Conservation (phyloP, 2,888 invertebrate genomes). For the Pollenia griseotomentosa region DNA sequence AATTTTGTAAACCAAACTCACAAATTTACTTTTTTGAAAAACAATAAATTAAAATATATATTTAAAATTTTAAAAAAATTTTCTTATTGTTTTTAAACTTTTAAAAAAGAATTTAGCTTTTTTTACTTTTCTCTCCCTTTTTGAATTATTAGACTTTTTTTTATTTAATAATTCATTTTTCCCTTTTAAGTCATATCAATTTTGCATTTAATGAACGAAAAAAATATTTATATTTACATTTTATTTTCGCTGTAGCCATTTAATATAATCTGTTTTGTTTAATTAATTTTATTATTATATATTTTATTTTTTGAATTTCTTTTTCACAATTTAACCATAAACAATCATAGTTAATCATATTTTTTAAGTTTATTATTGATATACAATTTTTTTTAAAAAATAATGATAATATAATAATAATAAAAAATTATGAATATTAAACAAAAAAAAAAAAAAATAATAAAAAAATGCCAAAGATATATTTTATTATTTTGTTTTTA, state of each 20-base stretch:
- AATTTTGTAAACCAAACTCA: conserved; percentile 61
- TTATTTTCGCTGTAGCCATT: conserved; percentile 55
- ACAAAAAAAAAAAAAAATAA: conserved; percentile 51
- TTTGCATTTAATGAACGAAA: conserved; percentile 66
- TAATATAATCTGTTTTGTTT: conserved; percentile 56
- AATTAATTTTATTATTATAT: conserved; percentile 26
- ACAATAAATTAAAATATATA: conserved; percentile 22
- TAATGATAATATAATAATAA: conserved; percentile 59
- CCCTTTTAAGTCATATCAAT: conserved; percentile 66
- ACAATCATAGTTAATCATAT: conserved; percentile 73
- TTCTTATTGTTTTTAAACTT: conserved; percentile 3
- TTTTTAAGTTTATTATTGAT: conserved; percentile 71
- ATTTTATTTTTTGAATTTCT: conserved; percentile 20
- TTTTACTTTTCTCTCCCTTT: neutral
- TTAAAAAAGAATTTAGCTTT: conserved; percentile 29
- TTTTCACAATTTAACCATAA: conserved; percentile 52
- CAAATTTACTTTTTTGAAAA: conserved; percentile 54
- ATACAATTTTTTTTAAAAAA: conserved; percentile 64
- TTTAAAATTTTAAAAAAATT: neutral
- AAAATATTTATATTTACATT: conserved; percentile 24
- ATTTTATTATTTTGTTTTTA: conserved; percentile 67
- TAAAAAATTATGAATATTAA: conserved; percentile 69
- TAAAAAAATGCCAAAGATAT: conserved; percentile 73
- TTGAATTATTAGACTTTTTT: neutral
- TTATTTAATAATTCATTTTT: conserved; percentile 1